phyloP scores from a whole-genome alignment of 1,140 invertebrate genomes.

The Drosophila prosaltans region DNA sequence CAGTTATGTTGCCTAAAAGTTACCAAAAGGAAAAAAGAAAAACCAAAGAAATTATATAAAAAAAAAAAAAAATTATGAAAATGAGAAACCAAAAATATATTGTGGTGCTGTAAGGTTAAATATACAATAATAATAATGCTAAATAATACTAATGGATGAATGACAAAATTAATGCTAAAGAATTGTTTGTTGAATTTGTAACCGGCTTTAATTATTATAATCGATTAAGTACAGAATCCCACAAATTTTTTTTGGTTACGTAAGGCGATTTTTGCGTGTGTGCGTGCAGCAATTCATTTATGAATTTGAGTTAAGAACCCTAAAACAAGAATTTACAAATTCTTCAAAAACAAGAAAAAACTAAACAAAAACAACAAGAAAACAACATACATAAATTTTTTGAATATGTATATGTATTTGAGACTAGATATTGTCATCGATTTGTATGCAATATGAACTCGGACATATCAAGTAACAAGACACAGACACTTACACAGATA shows the following conservation, averaged over 20 bases:
- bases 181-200: conserved; percentile 72
- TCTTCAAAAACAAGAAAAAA: conserved; percentile 7
- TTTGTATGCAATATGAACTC: conserved; percentile 70
- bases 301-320: conserved; percentile 42
- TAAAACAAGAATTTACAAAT: conserved; percentile 7
- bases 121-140: conserved; percentile 44
- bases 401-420: conserved; percentile 75
- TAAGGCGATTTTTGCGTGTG: conserved; percentile 54
- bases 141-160: conserved; percentile 25
- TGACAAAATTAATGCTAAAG: conserved; percentile 52
- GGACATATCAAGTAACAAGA: conserved; percentile 77
- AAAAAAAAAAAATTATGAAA: background rate
- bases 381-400: conserved; percentile 71
- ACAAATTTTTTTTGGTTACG: conserved; percentile 43
- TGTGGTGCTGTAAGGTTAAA: conserved; percentile 72
- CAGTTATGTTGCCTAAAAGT: conserved; percentile 65
- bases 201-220: conserved; percentile 77
- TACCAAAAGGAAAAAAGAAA: conserved; percentile 45
- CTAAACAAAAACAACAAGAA: conserved; percentile 45
- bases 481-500: conserved; percentile 38
- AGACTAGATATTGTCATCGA: conserved; percentile 74
- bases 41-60: background rate
- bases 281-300: conserved; percentile 61
- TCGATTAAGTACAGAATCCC: conserved; percentile 38
- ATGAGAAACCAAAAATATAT: conserved; percentile 2